Evolutionary conservation across 1,140 invertebrate species (phyloP), one percentile per base, ranked within the genome.

Genomic region (Magallana gigas): DNA sequence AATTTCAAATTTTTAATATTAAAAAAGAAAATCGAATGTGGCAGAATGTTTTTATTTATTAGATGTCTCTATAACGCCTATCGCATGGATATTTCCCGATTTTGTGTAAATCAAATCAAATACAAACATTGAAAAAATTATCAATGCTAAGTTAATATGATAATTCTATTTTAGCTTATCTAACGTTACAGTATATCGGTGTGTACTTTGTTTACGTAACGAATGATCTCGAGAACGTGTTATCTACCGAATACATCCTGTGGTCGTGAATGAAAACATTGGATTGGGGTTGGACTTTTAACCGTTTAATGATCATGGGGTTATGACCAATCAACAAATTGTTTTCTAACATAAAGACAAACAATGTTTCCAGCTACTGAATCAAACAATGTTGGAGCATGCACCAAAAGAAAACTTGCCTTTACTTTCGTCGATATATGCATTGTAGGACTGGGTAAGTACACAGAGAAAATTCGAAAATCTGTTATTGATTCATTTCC

Each of bases 181-280:
- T 23, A 23, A 23, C 23, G 23, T 23, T 23, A 23, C 23, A 23
- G 23, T 23, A 23, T 23, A 23, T 23, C 23, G 23, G 36, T 2
- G 36, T 48, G 5, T 4, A 48, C 36, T 48, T 4, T 48, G 2
- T 48, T 48, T 48, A 48, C 36, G 3, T 48, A 48, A 29, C 8
- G 68, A 36, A 76, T 29, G 36, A 8, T 11, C 23, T 29, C 14
- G 14, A 29, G 68, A 76, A 76, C 68, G 68, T 29, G 14, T 76
- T 76, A 76, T 2, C 23, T 29, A 76, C 9, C 5, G 2, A 48
- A 48, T 48, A 76, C 36, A 29, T 76, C 68, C 68, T 23, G 68
- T n/a, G n/a, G n/a, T 76, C 36, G 68, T 76, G 68, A 76, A 76
- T 76, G 68, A 76, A 76, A 76, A 76, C 68, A 76, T 23, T 23